These are phyloP conservation scores for Hippoglossus hippoglossus DNA, from an alignment of 2,797 vertebrate species.

Conservation along the genomic window DNA sequence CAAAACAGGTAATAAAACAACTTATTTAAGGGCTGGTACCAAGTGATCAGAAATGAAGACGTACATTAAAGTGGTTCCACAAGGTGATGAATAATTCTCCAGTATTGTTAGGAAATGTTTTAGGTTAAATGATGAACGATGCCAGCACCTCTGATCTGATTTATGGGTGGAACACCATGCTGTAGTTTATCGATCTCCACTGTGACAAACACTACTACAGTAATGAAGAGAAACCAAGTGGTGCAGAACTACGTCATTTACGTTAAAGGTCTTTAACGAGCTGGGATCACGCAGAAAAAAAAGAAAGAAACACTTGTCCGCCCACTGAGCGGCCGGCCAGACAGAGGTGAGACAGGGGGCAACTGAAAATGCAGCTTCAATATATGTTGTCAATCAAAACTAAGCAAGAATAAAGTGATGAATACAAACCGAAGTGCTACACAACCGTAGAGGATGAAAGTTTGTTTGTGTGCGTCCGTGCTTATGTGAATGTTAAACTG, in stretches of 20 bases:
- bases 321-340: conserved; percentile 12
- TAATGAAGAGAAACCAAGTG: conserved; percentile 13
- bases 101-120: conserved; percentile 12
- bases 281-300: conserved; percentile 20
- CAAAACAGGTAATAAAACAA: conserved; percentile 42
- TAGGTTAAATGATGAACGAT: conserved; percentile 25
- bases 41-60: conserved; percentile 24
- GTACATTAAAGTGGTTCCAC: conserved; percentile 36
- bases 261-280: conserved; percentile 24
- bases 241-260: conserved; percentile 36
- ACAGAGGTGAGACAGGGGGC: conserved; percentile 47
- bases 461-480: conserved; percentile 20
- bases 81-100: conserved; percentile 27
- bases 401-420: conserved; percentile 24
- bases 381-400: conserved; percentile 48
- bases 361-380: conserved; percentile 22
- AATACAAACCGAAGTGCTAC: conserved; percentile 33
- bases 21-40: conserved; percentile 30
- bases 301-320: conserved; percentile 22
- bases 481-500: conserved; percentile 30
- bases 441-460: conserved; percentile 35
- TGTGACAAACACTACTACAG: conserved; percentile 22
- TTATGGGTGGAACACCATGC: background rate
- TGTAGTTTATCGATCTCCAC: conserved; percentile 45
- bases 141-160: conserved; percentile 29